Percentiles rank a stretch among this genome's conserved stretches.
phyloP scores from a whole-genome alignment of 1,140 invertebrate genomes.

The Anthonomus grandis region DNA sequence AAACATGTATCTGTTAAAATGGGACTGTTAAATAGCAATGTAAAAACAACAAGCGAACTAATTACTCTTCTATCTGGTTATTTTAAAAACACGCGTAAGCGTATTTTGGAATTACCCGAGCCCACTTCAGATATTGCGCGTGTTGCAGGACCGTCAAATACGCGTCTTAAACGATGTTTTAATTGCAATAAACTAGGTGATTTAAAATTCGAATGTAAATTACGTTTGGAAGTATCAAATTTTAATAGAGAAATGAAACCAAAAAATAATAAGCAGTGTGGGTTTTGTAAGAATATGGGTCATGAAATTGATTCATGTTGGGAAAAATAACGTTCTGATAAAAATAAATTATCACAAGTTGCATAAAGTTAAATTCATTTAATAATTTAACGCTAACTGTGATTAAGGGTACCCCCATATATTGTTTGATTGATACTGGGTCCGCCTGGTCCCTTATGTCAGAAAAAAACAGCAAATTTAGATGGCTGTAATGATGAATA shows the following conservation, averaged over 20 bases:
- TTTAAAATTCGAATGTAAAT: background rate
- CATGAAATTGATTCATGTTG: background rate
- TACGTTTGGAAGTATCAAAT: too few relatives aligned
- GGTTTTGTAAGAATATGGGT: background rate
- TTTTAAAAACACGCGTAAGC: too few relatives aligned
- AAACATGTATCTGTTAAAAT: background rate
- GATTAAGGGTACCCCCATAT: background rate
- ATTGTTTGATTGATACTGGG: too few relatives aligned
- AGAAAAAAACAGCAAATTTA: background rate
- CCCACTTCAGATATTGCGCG: too few relatives aligned
- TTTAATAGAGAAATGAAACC: background rate
- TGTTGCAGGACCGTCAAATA: background rate
- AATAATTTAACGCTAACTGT: background rate
- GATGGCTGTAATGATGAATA: background rate
- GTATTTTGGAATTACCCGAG: too few relatives aligned
- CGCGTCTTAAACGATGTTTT: background rate
- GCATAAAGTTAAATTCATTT: background rate
- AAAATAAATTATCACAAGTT: background rate
- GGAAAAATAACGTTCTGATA: background rate
- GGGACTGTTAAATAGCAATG: background rate
- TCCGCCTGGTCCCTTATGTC: background rate
- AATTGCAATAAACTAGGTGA: background rate
- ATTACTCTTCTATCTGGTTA: conserved; percentile 3
- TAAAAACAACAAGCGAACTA: too few relatives aligned
- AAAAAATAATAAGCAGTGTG: background rate